Percentiles rank a stretch among this genome's conserved stretches.
phyloP scores from a whole-genome alignment of 2,888 invertebrate genomes.

The Anoncus sp. region DNA sequence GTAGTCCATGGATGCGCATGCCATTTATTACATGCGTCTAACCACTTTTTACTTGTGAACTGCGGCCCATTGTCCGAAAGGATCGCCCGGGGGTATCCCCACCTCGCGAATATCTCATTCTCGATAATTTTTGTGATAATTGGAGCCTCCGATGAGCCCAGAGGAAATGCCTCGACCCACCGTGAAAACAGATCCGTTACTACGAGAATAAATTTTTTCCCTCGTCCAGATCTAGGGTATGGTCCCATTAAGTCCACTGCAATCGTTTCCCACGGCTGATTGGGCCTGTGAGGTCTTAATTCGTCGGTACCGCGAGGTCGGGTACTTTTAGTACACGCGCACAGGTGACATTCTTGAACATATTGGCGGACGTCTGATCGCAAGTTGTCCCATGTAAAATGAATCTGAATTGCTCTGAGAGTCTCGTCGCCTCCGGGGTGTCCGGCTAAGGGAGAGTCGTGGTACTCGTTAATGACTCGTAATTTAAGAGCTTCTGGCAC shows the following conservation, averaged over 20 bases:
- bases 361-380: conserved; percentile 31
- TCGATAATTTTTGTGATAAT: conserved; percentile 37
- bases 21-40: conserved; percentile 50
- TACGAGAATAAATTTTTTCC: conserved; percentile 57
- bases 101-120: conserved; percentile 51
- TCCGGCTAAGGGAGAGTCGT: conserved; percentile 56
- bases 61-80: conserved; percentile 52
- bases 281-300: not conserved
- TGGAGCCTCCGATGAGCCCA: conserved; percentile 29
- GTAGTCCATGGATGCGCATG: conserved; percentile 57
- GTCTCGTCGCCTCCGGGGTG: conserved; percentile 70
- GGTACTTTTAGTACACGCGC: not conserved
- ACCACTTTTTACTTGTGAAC: conserved; percentile 44
- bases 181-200: conserved; percentile 62
- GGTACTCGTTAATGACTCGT: conserved; percentile 32
- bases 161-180: conserved; percentile 66
- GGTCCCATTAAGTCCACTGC: conserved; percentile 52
- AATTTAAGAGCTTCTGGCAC: not conserved
- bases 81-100: conserved; percentile 37
- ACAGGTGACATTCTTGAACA: conserved; percentile 18
- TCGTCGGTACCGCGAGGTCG: not conserved
- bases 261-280: not conserved
- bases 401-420: conserved; percentile 18
- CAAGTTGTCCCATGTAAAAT: conserved; percentile 54
- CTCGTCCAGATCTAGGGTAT: conserved; percentile 34